These are phyloP conservation scores for Limnothrissa miodon DNA, from an alignment of 2,113 vertebrate genomes.

Conservation along the genomic window DNA sequence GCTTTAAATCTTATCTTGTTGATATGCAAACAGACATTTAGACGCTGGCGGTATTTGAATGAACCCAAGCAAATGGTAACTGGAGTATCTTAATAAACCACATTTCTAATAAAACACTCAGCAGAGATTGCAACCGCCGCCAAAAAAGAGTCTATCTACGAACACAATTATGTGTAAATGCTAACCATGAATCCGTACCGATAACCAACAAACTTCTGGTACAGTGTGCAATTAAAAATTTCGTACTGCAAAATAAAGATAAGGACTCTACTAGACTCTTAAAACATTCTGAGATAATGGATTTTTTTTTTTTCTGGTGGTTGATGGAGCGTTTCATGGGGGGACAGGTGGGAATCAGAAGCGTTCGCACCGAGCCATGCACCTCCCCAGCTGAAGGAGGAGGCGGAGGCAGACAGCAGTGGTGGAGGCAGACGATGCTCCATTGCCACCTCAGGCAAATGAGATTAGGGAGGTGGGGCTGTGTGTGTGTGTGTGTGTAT, in stretches of 20 bases:
- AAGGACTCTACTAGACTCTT: constrained; percentile 72
- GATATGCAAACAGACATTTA: neutral
- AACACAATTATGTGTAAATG: constrained; percentile 4
- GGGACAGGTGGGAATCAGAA: constrained; percentile 69
- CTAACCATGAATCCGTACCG: constrained; percentile 31
- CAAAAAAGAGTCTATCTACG: neutral
- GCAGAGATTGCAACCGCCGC: neutral
- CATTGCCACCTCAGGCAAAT: constrained; percentile 73
- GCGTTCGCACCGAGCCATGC: neutral
- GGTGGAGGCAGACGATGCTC: constrained; percentile 62
- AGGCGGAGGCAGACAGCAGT: constrained; percentile 22
- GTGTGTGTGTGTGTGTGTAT: neutral
- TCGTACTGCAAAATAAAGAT: constrained; percentile 70
- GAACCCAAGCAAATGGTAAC: neutral
- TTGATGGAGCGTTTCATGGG: constrained; percentile 67
- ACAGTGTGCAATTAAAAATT: constrained; percentile 62
- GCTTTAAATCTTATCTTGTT: constrained; percentile 18
- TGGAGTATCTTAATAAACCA: constrained; percentile 4
- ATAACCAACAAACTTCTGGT: constrained; percentile 51
- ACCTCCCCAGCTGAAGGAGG: neutral
- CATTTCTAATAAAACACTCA: neutral
- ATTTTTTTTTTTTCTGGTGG: constrained; percentile 58
- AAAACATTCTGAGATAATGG: constrained; percentile 71
- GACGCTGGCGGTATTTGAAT: neutral
- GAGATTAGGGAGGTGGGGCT: constrained; percentile 61